Evolutionary conservation across 2,113 vertebrate species (phyloP).

Genomic region (Cairina moschata): DNA sequence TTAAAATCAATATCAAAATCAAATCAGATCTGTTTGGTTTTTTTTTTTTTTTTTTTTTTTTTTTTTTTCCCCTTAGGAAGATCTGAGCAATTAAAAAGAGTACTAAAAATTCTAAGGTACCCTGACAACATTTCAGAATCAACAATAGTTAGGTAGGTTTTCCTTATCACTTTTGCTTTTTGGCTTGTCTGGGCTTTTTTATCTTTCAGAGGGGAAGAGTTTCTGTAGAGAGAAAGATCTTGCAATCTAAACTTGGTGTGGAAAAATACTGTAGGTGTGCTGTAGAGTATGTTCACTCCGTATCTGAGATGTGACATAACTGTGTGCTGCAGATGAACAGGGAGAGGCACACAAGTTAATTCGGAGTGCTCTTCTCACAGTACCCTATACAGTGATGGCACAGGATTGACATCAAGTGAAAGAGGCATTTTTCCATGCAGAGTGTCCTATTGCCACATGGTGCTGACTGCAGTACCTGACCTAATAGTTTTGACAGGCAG

Average conservation of each 20-base stretch:
- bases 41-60: no score
- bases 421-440: not conserved
- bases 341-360: not conserved
- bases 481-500: not conserved
- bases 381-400: accelerated
- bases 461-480: not conserved
- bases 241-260: not conserved
- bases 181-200: not conserved
- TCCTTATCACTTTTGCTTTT: not conserved
- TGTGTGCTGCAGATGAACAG: not conserved
- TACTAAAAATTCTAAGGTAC: not conserved
- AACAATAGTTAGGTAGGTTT: not conserved
- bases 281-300: not conserved
- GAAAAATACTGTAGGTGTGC: not conserved
- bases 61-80: not conserved
- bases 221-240: not conserved
- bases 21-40: not conserved
- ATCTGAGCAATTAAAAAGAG: not conserved
- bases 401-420: not conserved
- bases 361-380: not conserved
- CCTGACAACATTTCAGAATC: not conserved
- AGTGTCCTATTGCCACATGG: not conserved
- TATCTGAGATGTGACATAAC: not conserved
- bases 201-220: not conserved
- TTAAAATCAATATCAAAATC: not conserved